Percentiles rank a stretch among this genome's conserved stretches.
Conservation (phyloP, 2,888 invertebrate species). For the Thecocarcelia acutangulata region DNA sequence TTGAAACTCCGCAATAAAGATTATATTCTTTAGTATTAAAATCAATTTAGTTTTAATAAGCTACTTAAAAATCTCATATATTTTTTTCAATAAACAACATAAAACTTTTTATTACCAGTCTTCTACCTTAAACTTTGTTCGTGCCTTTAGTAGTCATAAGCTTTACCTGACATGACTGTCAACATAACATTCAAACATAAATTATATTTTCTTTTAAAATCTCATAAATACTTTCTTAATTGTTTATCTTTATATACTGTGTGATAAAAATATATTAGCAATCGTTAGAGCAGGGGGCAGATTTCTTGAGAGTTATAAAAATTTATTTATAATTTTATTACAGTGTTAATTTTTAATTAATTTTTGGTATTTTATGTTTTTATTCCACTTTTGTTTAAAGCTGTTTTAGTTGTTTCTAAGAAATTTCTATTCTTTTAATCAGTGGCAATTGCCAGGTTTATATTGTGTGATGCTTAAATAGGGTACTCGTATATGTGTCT, state of each 20-base stretch:
- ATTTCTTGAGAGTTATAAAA: constrained; percentile 34
- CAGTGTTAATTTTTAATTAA: constrained; percentile 63
- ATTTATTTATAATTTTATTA: constrained; percentile 59
- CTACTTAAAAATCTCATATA: too few species aligned
- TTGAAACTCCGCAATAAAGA: too few species aligned
- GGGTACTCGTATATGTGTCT: too few species aligned
- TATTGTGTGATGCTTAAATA: too few species aligned
- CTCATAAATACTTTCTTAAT: constrained; percentile 30
- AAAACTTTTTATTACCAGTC: neutral
- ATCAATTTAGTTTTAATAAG: too few species aligned
- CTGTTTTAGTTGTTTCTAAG: neutral
- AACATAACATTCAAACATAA: neutral
- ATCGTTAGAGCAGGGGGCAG: constrained; percentile 1
- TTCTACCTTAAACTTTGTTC: neutral
- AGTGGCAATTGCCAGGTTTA: constrained; percentile 36
- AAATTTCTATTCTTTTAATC: constrained; percentile 6
- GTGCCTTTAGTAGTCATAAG: too few species aligned
- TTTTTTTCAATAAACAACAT: neutral
- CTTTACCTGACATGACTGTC: neutral
- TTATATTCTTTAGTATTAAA: too few species aligned
- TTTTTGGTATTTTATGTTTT: constrained; percentile 6
- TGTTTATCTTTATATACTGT: constrained; percentile 13
- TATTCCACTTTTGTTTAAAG: neutral
- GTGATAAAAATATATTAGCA: constrained; percentile 43
- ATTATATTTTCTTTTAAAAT: constrained; percentile 4